phyloP scores from a whole-genome alignment of 2,113 vertebrate species.

The Dissostichus mawsoni region DNA sequence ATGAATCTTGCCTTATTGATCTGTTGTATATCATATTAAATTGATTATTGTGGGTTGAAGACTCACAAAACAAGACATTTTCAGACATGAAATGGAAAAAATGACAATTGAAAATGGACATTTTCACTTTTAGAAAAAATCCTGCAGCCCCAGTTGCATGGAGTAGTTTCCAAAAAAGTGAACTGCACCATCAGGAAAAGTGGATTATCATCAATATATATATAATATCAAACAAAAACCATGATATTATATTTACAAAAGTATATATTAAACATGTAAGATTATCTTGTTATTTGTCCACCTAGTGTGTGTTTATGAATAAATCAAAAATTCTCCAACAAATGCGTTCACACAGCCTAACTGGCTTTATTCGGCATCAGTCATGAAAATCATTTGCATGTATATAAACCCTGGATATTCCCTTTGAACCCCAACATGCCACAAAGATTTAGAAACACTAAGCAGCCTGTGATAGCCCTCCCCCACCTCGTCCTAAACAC shows the following conservation, averaged over 20 bases:
- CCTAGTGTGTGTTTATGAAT: too few relatives aligned
- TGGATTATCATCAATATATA: too few relatives aligned
- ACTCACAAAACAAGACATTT: too few relatives aligned
- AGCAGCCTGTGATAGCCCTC: neutral
- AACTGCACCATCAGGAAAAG: neutral
- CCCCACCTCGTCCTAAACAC: neutral
- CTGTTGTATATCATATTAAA: too few relatives aligned
- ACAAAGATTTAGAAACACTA: constrained; percentile 29
- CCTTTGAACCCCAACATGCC: constrained; percentile 14
- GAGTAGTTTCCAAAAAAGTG: neutral
- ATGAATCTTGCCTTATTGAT: too few relatives aligned
- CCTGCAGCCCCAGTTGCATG: too few relatives aligned
- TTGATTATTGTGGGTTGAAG: too few relatives aligned
- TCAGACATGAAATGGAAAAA: too few relatives aligned
- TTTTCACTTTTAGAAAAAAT: too few relatives aligned
- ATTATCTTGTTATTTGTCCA: neutral
- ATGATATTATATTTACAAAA: too few relatives aligned
- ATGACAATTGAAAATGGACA: too few relatives aligned
- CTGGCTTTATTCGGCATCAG: neutral
- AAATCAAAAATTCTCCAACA: neutral
- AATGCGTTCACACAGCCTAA: neutral
- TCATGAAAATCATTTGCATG: neutral
- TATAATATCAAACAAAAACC: too few relatives aligned
- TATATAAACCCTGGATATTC: constrained; percentile 23
- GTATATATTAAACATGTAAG: neutral